Evolutionary conservation across 1,140 invertebrate species (phyloP), one percentile per base, ranked within the genome.

Genomic region (Eriosoma lanigerum): DNA sequence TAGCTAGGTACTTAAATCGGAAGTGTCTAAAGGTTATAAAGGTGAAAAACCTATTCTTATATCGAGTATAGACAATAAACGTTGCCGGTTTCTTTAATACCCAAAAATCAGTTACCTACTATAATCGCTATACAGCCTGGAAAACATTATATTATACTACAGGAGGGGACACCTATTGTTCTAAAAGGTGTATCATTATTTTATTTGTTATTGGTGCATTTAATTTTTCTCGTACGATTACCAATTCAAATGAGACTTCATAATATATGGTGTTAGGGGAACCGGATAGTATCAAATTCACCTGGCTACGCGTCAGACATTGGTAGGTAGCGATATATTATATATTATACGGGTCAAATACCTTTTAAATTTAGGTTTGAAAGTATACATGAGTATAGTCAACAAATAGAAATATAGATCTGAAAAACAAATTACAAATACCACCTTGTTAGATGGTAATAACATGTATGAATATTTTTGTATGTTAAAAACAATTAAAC

Each of bases 221-320:
- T 32, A 72, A 72, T 52, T 72, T 50, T 46, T 72, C 29, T 52
- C 24, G 50, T 72, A 29, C 21, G 17, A 72, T 72, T 72, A 72
- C 68, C 68, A 72, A 72, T 72, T 72, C 68, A 72, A 72, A 72
- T 72, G 68, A 72, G 68, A 72, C 68, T 50, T 70, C 46, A n/a
- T 32, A 50, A 48, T 48, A 46, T 46, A 44, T 32, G 13, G 68
- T 52, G 68, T 15, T 68, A 48, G n/a, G 66, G 66, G 66, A 48
- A 68, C 66, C 66, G 66, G 38, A 68, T 68, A 48, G 44, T 68
- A 48, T 68, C 24, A 38, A 68, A 68, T 68, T 48, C 66, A 68
- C 66, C 66, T 68, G 66, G 66, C 66, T 72, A 52, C 26, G 12
- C 66, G 66, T 50, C 21, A 50, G 15, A 50, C 66, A 10, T n/a